Percentiles rank a stretch among this genome's conserved stretches.
Evolutionary conservation across 2,888 invertebrate genomes (phyloP).

Genomic region (Reticulitermes lucifugus): DNA sequence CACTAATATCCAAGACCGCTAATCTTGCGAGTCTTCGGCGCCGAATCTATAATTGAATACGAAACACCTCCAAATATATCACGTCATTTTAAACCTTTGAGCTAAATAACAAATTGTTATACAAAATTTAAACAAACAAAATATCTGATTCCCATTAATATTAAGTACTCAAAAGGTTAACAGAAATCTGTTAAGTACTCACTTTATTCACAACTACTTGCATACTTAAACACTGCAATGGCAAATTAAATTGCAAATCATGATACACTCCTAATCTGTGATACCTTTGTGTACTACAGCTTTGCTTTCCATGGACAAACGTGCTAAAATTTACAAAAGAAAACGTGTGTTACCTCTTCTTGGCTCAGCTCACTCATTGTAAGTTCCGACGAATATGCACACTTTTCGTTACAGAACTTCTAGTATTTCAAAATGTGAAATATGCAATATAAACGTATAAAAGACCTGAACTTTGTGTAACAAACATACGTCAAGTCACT

Average conservation of each 20-base stretch:
- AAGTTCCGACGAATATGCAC: slow-evolving; percentile 20
- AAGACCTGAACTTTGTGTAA: slow-evolving; percentile 27
- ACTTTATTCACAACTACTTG: slow-evolving; percentile 5
- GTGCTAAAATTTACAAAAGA: slow-evolving; percentile 43
- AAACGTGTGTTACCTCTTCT: slow-evolving; percentile 80
- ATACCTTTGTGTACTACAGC: slow-evolving; percentile 14
- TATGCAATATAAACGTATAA: slow-evolving; percentile 40
- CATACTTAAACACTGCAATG: background rate
- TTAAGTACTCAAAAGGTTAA: no score
- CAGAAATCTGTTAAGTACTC: no score
- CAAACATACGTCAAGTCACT: slow-evolving; percentile 51
- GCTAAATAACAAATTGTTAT: no score
- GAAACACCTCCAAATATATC: no score
- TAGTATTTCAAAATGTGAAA: background rate
- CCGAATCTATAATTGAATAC: slow-evolving; percentile 71
- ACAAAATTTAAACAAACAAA: no score
- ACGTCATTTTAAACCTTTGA: no score
- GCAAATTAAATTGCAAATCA: slow-evolving; percentile 32
- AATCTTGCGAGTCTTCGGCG: slow-evolving; percentile 80
- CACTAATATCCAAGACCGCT: slow-evolving; percentile 70
- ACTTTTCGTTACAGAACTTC: slow-evolving; percentile 7
- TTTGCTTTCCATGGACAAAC: background rate
- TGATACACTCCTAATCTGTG: slow-evolving; percentile 14
- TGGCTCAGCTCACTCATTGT: slow-evolving; percentile 87
- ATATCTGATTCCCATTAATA: no score